Evolutionary conservation across 2,797 vertebrate species (phyloP), one percentile per base, ranked within the genome.

Genomic region (Anguilla obscura): DNA sequence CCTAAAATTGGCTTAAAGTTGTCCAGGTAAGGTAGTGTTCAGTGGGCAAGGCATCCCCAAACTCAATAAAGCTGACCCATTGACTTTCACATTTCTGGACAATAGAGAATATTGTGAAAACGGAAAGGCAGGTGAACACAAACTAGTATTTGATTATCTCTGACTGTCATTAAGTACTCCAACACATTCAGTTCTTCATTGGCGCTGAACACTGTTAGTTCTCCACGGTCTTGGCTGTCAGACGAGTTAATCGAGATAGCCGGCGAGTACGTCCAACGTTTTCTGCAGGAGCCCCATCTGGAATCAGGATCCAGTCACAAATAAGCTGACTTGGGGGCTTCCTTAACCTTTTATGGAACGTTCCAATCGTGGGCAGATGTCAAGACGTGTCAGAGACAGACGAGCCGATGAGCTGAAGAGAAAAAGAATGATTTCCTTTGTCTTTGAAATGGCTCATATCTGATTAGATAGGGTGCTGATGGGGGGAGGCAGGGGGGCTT

Each of bases 231-330:
- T 90, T 94, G n/a, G 92, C 91, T 93, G 92, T 92, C 93, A 95
- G 93, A 93, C 94, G 93, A 93, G 92, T 94, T 94, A 95, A 95
- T 95, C 93, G 92, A 91, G 88, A 91, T 92, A 93, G 91, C 91
- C 94, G 93, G 95, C 94, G 93, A 95, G 93, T 95, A 91, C 90
- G 92, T 93, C 93, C 92, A 94, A 92, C 91, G 79, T 92, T 92
- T 88, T 90, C 89, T 92, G 87, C 88, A 91, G 90, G 88, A 92
- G 88, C 84, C 89, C 91, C 92, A 90, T 92, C 93, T 92, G 92
- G 91, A 87, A 40, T 76, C 30, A 24, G 71, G 71, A 36, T 90
- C 87, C 90, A 80, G 90, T 90, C 90, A 90, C 87, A 87, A 82
- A 24, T 33, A 86, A 40, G 89, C 90, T 89, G 89, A 92, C 92